These are phyloP conservation scores for Brevimyrus niger DNA, from an alignment of 2,113 vertebrate species.

Conservation along the genomic window DNA sequence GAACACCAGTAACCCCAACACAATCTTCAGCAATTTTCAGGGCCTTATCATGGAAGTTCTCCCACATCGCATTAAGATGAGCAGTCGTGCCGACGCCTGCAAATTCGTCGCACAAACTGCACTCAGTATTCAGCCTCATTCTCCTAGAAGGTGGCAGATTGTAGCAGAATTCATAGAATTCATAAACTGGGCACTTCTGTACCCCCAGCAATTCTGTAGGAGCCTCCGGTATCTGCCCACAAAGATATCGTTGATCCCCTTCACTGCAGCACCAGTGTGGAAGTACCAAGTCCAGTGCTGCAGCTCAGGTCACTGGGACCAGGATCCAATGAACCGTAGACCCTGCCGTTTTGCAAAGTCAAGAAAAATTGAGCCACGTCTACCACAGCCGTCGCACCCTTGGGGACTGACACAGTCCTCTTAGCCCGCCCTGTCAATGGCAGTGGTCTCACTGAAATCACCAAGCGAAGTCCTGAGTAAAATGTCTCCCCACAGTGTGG, in stretches of 20 bases:
- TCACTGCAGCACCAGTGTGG: not conserved
- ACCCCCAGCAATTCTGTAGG: not conserved
- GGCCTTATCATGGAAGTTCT: not conserved
- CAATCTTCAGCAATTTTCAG: not conserved
- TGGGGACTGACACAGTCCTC: not conserved
- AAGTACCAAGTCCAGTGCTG: not conserved
- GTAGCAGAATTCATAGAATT: not conserved
- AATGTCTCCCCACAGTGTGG: not conserved
- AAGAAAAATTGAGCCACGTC: not conserved
- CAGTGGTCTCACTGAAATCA: not conserved
- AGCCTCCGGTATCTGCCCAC: not conserved
- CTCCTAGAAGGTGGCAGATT: not conserved
- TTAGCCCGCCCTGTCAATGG: not conserved
- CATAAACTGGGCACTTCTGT: not conserved
- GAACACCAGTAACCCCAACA: not conserved
- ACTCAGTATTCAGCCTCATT: not conserved
- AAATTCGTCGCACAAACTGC: not conserved
- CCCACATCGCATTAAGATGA: not conserved
- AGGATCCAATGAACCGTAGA: not conserved
- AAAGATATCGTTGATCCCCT: not conserved
- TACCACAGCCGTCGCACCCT: not conserved
- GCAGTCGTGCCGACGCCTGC: not conserved
- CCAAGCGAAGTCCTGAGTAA: not conserved
- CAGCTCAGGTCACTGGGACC: not conserved
- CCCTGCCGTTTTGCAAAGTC: not conserved